Percentiles rank a stretch among this genome's conserved stretches.
Conservation (phyloP, 2,888 invertebrate species). For the Stenurella melanura region DNA sequence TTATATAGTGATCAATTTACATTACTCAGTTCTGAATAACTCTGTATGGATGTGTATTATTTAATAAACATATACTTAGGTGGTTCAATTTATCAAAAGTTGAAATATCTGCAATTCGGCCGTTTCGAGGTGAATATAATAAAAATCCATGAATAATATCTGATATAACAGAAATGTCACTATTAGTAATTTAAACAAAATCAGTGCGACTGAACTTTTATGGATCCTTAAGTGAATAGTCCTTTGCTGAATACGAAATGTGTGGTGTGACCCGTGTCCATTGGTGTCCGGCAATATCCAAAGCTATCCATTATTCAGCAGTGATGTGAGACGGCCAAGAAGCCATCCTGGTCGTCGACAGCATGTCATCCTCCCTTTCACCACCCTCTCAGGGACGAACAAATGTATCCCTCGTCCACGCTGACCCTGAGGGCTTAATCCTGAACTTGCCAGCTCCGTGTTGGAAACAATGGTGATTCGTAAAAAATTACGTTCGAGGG, state of each 20-base stretch:
- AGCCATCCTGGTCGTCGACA: slow-evolving; percentile 69
- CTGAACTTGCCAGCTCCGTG: slow-evolving; percentile 58
- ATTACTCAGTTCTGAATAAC: too few species aligned
- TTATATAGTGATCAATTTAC: too few species aligned
- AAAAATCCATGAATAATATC: slow-evolving; percentile 37
- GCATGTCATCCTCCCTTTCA: slow-evolving; percentile 63
- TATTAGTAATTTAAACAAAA: slow-evolving; percentile 31
- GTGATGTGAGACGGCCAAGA: slow-evolving; percentile 69
- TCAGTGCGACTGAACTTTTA: slow-evolving; percentile 41
- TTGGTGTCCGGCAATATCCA: slow-evolving; percentile 68
- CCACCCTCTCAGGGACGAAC: slow-evolving; percentile 65
- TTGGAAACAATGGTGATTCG: slow-evolving; percentile 59
- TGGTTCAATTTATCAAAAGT: too few species aligned
- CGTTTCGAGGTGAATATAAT: neutral
- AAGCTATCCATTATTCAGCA: slow-evolving; percentile 72
- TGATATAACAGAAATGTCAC: slow-evolving; percentile 30
- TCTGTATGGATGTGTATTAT: too few species aligned
- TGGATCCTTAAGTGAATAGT: slow-evolving; percentile 50
- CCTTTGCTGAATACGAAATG: slow-evolving; percentile 58
- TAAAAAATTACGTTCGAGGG: slow-evolving; percentile 56
- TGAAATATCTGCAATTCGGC: too few species aligned
- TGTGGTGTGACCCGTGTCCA: slow-evolving; percentile 70
- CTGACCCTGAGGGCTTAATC: slow-evolving; percentile 66
- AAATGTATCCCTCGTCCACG: slow-evolving; percentile 70
- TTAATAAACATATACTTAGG: too few species aligned